Percentiles rank a stretch among this genome's conserved stretches.
These are phyloP conservation scores for Drosophila setifemur DNA, from an alignment of 1,140 invertebrate genomes.

Conservation along the genomic window DNA sequence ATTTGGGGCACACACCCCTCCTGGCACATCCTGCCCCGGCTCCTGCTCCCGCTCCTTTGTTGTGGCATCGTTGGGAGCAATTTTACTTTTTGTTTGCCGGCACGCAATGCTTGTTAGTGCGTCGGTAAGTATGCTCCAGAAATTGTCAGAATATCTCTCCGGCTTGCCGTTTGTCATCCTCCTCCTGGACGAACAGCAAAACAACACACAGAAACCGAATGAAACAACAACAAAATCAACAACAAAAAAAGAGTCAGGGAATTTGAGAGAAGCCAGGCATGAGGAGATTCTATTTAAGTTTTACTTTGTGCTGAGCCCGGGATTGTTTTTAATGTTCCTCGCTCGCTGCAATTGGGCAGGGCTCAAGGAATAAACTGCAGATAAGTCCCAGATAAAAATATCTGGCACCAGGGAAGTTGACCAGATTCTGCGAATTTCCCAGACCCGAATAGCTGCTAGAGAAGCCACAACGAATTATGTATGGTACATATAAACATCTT, in stretches of 20 bases:
- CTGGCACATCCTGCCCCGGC: background rate
- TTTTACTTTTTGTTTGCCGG: slow-evolving; percentile 61
- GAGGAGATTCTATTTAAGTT: slow-evolving; percentile 26
- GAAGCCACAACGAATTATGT: slow-evolving; percentile 30
- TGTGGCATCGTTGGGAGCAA: slow-evolving; percentile 35
- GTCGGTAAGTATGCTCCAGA: slow-evolving; percentile 52
- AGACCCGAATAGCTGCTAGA: slow-evolving; percentile 15
- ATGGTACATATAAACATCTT: slow-evolving; percentile 11
- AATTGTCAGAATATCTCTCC: slow-evolving; percentile 56
- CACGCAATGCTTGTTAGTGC: slow-evolving; percentile 68
- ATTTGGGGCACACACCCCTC: slow-evolving; percentile 49
- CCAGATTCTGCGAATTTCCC: background rate
- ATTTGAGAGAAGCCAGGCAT: slow-evolving; percentile 1
- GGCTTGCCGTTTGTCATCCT: slow-evolving; percentile 25
- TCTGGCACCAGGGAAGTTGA: background rate
- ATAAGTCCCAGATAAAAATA: slow-evolving; percentile 14
- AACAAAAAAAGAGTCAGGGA: slow-evolving; percentile 15
- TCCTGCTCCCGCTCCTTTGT: slow-evolving; percentile 41
- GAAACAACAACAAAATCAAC: too few species aligned
- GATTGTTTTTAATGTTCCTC: slow-evolving; percentile 22
- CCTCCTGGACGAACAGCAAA: background rate
- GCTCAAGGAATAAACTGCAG: slow-evolving; percentile 5
- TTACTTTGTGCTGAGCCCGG: slow-evolving; percentile 9
- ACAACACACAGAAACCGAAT: too few species aligned
- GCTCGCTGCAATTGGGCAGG: background rate